Base-by-base conservation (phyloP, 2,888 invertebrate species). In the Vandiemenella viatica region DNA sequence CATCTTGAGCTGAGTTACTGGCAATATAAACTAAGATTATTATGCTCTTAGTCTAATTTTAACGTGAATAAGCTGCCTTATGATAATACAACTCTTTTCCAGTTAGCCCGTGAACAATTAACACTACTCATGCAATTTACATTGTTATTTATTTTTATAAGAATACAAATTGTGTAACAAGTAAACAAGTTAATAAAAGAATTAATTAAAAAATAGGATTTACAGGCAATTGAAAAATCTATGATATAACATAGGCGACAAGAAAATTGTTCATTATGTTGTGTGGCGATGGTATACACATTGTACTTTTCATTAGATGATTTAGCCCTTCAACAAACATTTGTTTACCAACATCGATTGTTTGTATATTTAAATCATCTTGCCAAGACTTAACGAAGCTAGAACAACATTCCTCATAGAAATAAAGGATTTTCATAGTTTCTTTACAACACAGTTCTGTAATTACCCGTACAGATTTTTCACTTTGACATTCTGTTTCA, bases 231-330 rank as follows among this genome's bases (percentile, higher is more conserved):
- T n/a, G n/a, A n/a, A n/a, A n/a, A n/a, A n/a, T n/a, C n/a, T n/a
- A n/a, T n/a, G n/a, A n/a, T n/a, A n/a, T n/a, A 32, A 78, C 65
- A 65, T 76, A 78, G 56, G 75, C 76, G 58, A 78, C 68, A 66
- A 63, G 68, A 62, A 73, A 77, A 52, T 72, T 73, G 53, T 77
- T 76, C 13, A 73, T 67, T 47, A 65, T 67, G 19, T 74, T 68
- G 61, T 72, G 76, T 44, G 68, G 64, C 51, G 67, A 67, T 2
- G 77, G 77, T 50, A 78, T 71, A 56, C 71, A 69, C 52, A 67
- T 58, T 8, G 76, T 73, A 68, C 72, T 74, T 23, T 69, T 63
- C 46, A 72, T 63, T 53, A 79, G 67, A 67, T 77, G 72, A 37
- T 70, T 68, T 13, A 76, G 55, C 1, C 76, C 70, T 7, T 65